phyloP scores from a whole-genome alignment of 1,140 invertebrate genomes.

The Muscidifurax raptorellus region DNA sequence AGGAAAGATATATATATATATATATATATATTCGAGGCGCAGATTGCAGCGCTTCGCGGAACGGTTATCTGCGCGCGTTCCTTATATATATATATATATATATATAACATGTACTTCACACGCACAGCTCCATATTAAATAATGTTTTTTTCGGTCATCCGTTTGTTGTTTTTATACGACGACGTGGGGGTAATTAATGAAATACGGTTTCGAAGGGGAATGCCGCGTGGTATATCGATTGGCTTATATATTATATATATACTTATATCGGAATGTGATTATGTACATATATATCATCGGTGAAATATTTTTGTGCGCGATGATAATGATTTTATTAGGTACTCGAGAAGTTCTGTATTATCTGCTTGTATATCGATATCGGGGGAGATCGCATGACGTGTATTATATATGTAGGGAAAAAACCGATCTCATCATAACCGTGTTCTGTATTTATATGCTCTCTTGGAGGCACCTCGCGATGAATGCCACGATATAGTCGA shows the following conservation, averaged over 20 bases:
- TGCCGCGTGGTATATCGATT: not conserved
- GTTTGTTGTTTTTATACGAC: not conserved
- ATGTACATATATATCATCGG: no score
- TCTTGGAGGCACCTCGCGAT: no score
- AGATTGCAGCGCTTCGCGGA: conserved; percentile 42
- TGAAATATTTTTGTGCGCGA: no score
- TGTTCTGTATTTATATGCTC: no score
- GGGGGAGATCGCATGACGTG: not conserved
- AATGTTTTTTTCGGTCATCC: not conserved
- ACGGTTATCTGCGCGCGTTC: conserved; percentile 21
- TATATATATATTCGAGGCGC: conserved; percentile 19
- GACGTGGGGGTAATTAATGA: not conserved
- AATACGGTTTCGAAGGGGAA: not conserved
- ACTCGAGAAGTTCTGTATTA: not conserved
- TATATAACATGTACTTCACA: not conserved
- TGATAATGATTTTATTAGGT: not conserved
- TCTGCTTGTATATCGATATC: not conserved
- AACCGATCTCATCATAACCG: not conserved
- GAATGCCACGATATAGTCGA: no score
- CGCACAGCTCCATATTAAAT: no score
- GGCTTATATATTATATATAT: no score
- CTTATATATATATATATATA: not conserved
- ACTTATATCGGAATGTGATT: no score
- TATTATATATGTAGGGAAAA: not conserved
- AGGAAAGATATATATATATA: conserved; percentile 30